These are phyloP conservation scores for Microchrysa polita DNA, from an alignment of 2,888 invertebrate genomes.

Conservation along the genomic window DNA sequence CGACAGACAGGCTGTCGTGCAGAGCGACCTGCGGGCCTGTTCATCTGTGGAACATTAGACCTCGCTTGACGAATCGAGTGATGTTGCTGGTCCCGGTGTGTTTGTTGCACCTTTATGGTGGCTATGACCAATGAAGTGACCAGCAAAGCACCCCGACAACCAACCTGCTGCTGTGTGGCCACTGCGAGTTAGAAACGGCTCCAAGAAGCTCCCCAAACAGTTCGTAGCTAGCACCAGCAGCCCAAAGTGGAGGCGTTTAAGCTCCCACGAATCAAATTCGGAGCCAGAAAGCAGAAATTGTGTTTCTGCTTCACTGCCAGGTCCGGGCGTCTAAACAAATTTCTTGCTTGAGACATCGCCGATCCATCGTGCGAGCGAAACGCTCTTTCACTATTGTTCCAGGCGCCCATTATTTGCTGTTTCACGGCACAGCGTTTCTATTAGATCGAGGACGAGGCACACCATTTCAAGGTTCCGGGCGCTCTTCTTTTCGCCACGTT, in stretches of 20 bases:
- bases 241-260: no score
- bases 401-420: slow-evolving; percentile 4
- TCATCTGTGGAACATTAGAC: slow-evolving; percentile 63
- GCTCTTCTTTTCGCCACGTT: background rate
- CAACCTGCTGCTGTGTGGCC: background rate
- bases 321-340: background rate
- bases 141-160: background rate
- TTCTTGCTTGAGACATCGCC: background rate
- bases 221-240: background rate
- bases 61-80: slow-evolving; percentile 59
- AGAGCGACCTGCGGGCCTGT: slow-evolving; percentile 56
- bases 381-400: background rate
- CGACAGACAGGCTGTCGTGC: slow-evolving; percentile 15
- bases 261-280: background rate
- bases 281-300: background rate
- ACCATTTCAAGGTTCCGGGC: background rate
- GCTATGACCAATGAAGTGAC: background rate
- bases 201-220: background rate
- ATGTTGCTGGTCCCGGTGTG: slow-evolving; percentile 40
- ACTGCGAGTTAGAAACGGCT: no score
- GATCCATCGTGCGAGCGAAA: no score
- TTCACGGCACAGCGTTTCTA: background rate
- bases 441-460: background rate
- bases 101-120: background rate
- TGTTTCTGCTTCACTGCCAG: background rate